Base-by-base conservation (phyloP, 2,888 invertebrate species). In the Alitta virens region DNA sequence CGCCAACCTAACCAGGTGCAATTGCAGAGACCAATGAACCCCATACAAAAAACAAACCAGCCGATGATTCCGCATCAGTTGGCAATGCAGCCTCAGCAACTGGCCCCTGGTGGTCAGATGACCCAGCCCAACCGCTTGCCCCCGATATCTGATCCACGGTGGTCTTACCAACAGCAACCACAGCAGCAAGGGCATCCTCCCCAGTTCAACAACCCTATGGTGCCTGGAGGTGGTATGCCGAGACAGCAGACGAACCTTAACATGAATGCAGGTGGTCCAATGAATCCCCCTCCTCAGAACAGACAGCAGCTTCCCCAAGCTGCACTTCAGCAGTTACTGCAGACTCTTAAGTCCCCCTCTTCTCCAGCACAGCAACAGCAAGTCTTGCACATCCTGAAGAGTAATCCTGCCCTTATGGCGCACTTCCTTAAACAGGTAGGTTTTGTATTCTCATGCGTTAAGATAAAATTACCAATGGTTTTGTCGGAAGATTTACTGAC, bases 331-430 rank as follows among this genome's bases (percentile, higher is more conserved):
- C 82, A 93, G 82, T 87, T 97, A 24, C 90, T 96, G 88, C 89
- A 90, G 74, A 94, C 94, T 64, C 86, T 98, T 58, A 89, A 92
- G 73, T 92, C 91, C 73, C 94, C 95, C 58, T 90, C 90, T 73
- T 90, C 92, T 55, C 91, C 91, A 69, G 93, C 95, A 78, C 95
- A 96, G 79, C 95, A 96, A 78, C 90, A 90, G 78, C 91, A 92
- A 83, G 78, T 85, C 89, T 85, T 95, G 67, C 89, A 90, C 76
- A 93, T 96, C 77, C 87, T 96, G 68, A 94, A 94, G 83, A 90
- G 91, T 69, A 94, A 95, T 84, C 96, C 96, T 46, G 92, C 92
- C 74, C 86, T 97, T 53, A 95, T 96, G 93, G 93, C 94, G 61
- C 93, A 94, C 60, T 94, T 94, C 79, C 91, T 96, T 70, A 93